Percentiles rank a stretch among this genome's conserved stretches.
phyloP scores from a whole-genome alignment of 2,888 invertebrate species.

The Brenthis ino region DNA sequence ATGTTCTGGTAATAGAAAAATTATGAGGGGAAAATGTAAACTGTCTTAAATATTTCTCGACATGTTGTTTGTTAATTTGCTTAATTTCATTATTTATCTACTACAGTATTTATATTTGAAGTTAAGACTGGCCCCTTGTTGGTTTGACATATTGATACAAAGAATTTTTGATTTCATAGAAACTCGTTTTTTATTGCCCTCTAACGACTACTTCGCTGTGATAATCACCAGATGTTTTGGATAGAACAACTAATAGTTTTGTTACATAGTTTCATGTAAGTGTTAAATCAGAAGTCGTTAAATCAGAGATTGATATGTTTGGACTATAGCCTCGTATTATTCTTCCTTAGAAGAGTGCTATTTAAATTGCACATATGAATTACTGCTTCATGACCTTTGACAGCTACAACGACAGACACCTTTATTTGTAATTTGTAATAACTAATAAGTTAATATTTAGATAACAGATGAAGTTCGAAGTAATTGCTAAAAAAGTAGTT shows the following conservation, averaged over 20 bases:
- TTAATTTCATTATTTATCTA: too few species aligned
- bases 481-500: too few species aligned
- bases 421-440: too few species aligned
- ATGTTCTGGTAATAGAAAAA: slow-evolving; percentile 9
- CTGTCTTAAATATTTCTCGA: background rate
- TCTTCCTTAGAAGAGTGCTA: background rate
- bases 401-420: background rate
- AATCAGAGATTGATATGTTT: slow-evolving; percentile 26
- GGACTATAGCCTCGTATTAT: slow-evolving; percentile 7
- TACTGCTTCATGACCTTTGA: slow-evolving; percentile 7
- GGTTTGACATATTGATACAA: slow-evolving; percentile 9
- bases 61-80: too few species aligned
- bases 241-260: slow-evolving; percentile 24
- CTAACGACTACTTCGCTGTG: slow-evolving; percentile 25
- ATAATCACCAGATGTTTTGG: slow-evolving; percentile 32
- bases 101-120: too few species aligned
- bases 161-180: slow-evolving; percentile 27
- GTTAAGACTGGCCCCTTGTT: background rate
- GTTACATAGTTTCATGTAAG: slow-evolving; percentile 28
- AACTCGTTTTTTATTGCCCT: slow-evolving; percentile 27
- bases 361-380: slow-evolving; percentile 10
- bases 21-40: background rate
- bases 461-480: too few species aligned
- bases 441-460: too few species aligned
- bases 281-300: slow-evolving; percentile 31